Base-by-base conservation (phyloP, 2,888 invertebrate genomes). In the Rotaria macrura region DNA sequence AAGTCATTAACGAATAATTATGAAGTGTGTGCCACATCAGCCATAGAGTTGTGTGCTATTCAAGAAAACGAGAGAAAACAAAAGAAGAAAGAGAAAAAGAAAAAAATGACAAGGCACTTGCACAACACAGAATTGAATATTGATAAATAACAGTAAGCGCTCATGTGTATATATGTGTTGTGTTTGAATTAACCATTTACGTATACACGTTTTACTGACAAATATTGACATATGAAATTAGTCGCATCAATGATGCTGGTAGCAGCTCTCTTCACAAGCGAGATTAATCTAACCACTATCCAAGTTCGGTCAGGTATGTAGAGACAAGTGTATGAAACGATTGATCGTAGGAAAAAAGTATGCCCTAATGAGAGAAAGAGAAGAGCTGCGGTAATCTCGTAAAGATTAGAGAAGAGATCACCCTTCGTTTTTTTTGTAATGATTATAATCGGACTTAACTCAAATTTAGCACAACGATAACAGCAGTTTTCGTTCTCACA, bases 321-420 rank as follows among this genome's bases (percentile, higher is more conserved):
- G 6, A 65, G 65, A 34, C 20, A 65, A 34, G 14, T 65, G 65
- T 65, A 65, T 29, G 38, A 65, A 65, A 65, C 20, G 65, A 65
- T 34, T 34, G 34, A 65, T 65, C 34, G 34, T 34, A 20, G 29
- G 65, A 34, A 65, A 34, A 34, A 29, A 49, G 49, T 65, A 65
- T 65, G 34, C 34, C 34, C 65, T 65, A 65, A 65, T 65, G 65
- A 65, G 34, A 65, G 34, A 65, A 65, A 57, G 55, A 57, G n/a
- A 57, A 29, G 65, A 65, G 65, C 34, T 34, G n/a, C 34, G 1
- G 65, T 65, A 65, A 65, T 65, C 65, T 65, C 34, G 34, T 65
- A 34, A 65, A 65, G 65, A 65, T 65, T 65, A 65, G 65, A 20
- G 65, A 65, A 65, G 65, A 65, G 65, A 65, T 65, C 65, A 65